These are phyloP conservation scores for Elgaria multicarinata DNA, from an alignment of 2,113 vertebrate genomes.

Conservation along the genomic window DNA sequence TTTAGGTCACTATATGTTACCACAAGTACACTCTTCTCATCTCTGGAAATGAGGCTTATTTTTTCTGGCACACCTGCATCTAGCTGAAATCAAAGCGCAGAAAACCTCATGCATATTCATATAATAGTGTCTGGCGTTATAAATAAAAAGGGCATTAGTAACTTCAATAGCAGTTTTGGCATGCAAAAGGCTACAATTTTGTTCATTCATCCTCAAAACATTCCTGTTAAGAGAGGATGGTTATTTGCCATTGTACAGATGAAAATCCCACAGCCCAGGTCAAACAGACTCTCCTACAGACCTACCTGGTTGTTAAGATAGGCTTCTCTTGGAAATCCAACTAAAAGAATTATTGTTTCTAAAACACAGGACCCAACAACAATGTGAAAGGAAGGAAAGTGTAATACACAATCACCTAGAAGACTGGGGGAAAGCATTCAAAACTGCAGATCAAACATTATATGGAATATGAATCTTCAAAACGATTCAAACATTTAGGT, in stretches of 20 bases:
- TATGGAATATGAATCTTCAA: constrained; percentile 40
- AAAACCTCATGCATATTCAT: constrained; percentile 26
- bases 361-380: not conserved
- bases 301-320: not conserved
- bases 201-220: not conserved
- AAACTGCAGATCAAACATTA: constrained; percentile 13
- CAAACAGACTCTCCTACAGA: not conserved
- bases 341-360: not conserved
- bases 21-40: constrained; percentile 98
- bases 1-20: constrained; percentile 99
- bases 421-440: not conserved
- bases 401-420: not conserved
- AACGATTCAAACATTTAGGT: too few species aligned
- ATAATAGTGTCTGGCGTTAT: not conserved
- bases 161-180: constrained; percentile 41
- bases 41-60: constrained; percentile 97
- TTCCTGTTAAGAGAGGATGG: not conserved
- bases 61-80: constrained; percentile 98
- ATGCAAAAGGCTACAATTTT: not conserved
- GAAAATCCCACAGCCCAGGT: not conserved
- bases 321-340: not conserved
- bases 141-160: not conserved
- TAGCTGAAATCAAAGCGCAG: constrained; percentile 84
- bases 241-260: not conserved
- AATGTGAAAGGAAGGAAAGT: not conserved